phyloP scores from a whole-genome alignment of 2,888 invertebrate species.

The Pristionchus entomophagus region DNA sequence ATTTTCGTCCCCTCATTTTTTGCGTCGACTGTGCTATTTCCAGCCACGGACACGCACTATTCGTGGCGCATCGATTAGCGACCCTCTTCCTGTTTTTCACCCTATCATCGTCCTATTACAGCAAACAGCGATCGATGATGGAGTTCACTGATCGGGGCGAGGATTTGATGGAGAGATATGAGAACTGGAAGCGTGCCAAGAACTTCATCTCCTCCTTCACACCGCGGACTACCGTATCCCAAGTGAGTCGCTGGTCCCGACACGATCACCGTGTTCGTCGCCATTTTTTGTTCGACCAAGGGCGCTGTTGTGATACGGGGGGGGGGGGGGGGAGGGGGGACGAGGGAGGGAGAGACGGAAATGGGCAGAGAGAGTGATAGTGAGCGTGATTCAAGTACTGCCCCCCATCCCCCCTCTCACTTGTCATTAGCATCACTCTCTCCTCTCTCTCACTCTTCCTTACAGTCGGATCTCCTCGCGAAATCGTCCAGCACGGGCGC shows the following conservation, averaged over 20 bases:
- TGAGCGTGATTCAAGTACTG: neutral
- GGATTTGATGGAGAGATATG: constrained; percentile 32
- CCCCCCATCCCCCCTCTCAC: constrained; percentile 28
- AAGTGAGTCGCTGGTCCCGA: neutral
- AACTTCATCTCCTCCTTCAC: constrained; percentile 39
- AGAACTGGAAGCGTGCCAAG: constrained; percentile 46
- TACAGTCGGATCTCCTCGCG: constrained; percentile 46
- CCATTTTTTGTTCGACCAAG: neutral
- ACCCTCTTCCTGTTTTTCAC: constrained; percentile 13
- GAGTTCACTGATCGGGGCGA: constrained; percentile 37
- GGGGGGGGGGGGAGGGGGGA: neutral
- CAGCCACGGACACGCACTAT: neutral
- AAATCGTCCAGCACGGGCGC: constrained; percentile 46
- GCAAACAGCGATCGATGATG: constrained; percentile 48
- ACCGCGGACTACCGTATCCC: constrained; percentile 28
- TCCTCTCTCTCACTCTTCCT: constrained; percentile 1
- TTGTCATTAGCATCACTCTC: constrained; percentile 37
- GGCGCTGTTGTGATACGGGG: neutral
- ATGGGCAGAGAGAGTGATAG: constrained; percentile 14
- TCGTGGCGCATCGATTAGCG: neutral
- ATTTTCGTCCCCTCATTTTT: neutral
- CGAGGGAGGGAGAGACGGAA: constrained; percentile 4
- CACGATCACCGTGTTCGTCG: neutral
- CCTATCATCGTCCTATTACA: constrained; percentile 14
- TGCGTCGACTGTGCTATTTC: neutral